These are phyloP conservation scores for Camponotus fellah DNA, from an alignment of 2,888 invertebrate genomes.

Conservation along the genomic window DNA sequence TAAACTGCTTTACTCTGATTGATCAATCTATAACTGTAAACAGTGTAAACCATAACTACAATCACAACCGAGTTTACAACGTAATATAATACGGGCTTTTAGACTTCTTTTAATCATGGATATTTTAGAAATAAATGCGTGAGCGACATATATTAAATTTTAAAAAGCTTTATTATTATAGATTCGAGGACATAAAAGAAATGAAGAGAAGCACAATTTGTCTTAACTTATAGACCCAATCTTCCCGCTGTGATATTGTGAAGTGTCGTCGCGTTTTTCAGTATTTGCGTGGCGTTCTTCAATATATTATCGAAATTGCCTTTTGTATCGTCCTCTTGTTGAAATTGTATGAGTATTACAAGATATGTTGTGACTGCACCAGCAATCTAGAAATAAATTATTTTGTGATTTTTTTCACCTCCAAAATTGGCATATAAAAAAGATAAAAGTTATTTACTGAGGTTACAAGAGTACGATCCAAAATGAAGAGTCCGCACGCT, in stretches of 20 bases:
- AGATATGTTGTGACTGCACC: constrained; percentile 89
- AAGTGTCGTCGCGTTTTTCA: constrained; percentile 76
- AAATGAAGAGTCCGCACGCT: constrained; percentile 88
- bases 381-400: constrained; percentile 85
- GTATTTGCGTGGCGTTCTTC: constrained; percentile 80
- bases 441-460: constrained; percentile 84
- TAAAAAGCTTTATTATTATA: constrained; percentile 39
- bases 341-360: constrained; percentile 89
- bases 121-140: constrained; percentile 31
- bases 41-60: no score
- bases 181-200: not conserved
- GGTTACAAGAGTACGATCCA: constrained; percentile 88
- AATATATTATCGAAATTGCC: constrained; percentile 74
- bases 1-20: no score
- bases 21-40: no score
- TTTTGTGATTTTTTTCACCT: not conserved
- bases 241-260: constrained; percentile 69
- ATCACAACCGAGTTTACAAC: no score
- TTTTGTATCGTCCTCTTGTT: constrained; percentile 87
- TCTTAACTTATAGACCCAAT: constrained; percentile 24
- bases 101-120: not conserved
- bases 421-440: not conserved
- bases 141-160: not conserved
- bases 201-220: not conserved
- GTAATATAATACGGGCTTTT: no score